Base-by-base conservation (phyloP, 92 coral and sea anemone genomes). In the Muricea muricata region DNA sequence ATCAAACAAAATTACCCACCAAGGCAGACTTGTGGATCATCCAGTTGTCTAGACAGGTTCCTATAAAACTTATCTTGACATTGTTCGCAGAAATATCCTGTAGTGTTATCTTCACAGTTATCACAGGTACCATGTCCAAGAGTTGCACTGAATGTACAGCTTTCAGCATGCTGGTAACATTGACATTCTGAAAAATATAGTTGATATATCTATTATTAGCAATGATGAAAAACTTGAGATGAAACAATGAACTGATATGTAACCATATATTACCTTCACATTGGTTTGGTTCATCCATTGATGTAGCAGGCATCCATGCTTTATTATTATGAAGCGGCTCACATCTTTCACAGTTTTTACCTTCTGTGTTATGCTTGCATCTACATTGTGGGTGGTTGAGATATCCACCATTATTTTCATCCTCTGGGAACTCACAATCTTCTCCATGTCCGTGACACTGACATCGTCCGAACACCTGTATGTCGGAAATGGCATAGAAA, bases 201-300 rank as follows among this genome's bases (percentile, higher is more conserved):
- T 21, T 58, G 29, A 58, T 54, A 0, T 54, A 54, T 14, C n/a
- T 54, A 7, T 17, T 0, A 1, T 54, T 20, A 50, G 15, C n/a
- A 14, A 54, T 54, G 61, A 23, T 7, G 20, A n/a, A n/a, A n/a
- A n/a, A n/a, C n/a, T n/a, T n/a, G n/a, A n/a, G n/a, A n/a, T n/a
- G n/a, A n/a, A n/a, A n/a, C n/a, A n/a, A n/a, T n/a, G n/a, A n/a
- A n/a, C n/a, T n/a, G n/a, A n/a, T n/a, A n/a, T n/a, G n/a, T n/a
- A n/a, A n/a, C n/a, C n/a, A n/a, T n/a, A n/a, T n/a, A n/a, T 80
- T 90, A 96, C 99, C 86, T 88, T 96, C 84, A 57, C 99, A 96
- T 11, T 92, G 94, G 58, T 96, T 93, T 6, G 92, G 90, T 63
- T 93, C 65, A 14, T 52, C 73, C 65, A 83, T 74, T 14, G 98